Evolutionary conservation across 2,888 invertebrate genomes (phyloP).

Genomic region (Litoditis marina): DNA sequence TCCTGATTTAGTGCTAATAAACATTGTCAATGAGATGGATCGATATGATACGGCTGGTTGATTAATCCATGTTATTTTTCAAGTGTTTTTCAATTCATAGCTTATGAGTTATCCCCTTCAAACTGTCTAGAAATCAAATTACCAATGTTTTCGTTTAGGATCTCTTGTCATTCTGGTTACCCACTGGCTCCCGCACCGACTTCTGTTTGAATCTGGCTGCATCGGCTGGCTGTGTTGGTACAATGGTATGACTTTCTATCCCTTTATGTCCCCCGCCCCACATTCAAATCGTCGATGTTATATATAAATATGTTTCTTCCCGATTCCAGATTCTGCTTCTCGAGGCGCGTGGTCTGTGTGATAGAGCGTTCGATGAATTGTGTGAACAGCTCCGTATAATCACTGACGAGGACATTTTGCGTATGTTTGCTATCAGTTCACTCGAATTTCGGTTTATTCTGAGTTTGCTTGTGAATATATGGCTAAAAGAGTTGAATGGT

Average conservation of each 20-base stretch:
- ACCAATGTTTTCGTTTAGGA: too few relatives aligned
- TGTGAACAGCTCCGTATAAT: slow-evolving; percentile 28
- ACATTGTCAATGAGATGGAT: too few relatives aligned
- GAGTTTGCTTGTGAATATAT: too few relatives aligned
- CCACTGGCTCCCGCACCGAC: slow-evolving; percentile 46
- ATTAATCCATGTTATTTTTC: too few relatives aligned
- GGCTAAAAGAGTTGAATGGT: too few relatives aligned
- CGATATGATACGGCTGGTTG: too few relatives aligned
- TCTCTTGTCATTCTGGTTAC: slow-evolving; percentile 47
- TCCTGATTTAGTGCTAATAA: too few relatives aligned
- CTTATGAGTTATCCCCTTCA: too few relatives aligned
- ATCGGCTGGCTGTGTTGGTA: slow-evolving; percentile 15
- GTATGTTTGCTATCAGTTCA: not conserved
- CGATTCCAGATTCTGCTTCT: slow-evolving; percentile 24
- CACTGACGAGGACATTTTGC: not conserved
- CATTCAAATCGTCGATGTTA: not conserved
- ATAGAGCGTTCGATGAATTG: slow-evolving; percentile 48
- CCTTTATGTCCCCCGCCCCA: slow-evolving; percentile 8
- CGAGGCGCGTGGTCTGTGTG: slow-evolving; percentile 37
- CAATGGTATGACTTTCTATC: slow-evolving; percentile 10
- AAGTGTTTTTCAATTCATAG: not conserved
- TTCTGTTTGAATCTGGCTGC: slow-evolving; percentile 49
- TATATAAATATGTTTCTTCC: not conserved
- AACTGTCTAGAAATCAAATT: too few relatives aligned
- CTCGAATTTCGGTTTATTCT: too few relatives aligned